A percentile compares a stretch with the other conserved stretches of the same genome.
phyloP scores from a whole-genome alignment of 2,113 vertebrate species.

The Nothocercus nigrocapillus region DNA sequence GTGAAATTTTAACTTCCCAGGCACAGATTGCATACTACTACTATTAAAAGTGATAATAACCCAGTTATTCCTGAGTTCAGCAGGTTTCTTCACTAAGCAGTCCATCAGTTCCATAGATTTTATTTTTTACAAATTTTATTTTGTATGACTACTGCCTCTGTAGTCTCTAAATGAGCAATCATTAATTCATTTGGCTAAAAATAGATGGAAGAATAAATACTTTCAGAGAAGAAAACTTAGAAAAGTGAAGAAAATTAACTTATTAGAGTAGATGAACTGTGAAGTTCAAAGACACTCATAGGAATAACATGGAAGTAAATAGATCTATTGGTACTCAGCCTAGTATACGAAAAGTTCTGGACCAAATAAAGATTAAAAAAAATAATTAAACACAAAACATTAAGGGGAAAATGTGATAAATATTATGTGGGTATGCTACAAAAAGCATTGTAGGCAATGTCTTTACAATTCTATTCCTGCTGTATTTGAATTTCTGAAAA shows the following conservation, averaged over 20 bases:
- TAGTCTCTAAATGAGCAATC: neutral
- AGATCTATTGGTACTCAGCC: neutral
- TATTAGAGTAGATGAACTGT: neutral
- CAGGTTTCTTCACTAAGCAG: neutral
- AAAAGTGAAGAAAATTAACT: slow-evolving; percentile 8
- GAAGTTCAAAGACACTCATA: neutral
- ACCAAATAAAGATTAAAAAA: neutral
- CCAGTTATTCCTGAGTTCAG: neutral
- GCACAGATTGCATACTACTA: neutral
- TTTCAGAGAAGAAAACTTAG: neutral
- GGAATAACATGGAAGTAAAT: neutral
- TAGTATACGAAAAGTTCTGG: neutral
- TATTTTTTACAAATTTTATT: neutral
- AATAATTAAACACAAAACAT: neutral
- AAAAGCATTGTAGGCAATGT: neutral
- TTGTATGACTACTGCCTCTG: neutral
- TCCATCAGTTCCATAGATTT: neutral
- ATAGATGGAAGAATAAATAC: neutral
- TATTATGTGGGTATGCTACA: neutral
- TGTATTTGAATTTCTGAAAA: slow-evolving; percentile 9
- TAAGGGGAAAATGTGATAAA: neutral
- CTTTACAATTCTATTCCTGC: neutral
- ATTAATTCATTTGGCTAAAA: neutral
- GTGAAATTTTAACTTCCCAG: neutral
- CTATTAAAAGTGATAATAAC: neutral